Evolutionary conservation across 2,888 invertebrate species (phyloP).

Genomic region (Phytoseiulus persimilis): DNA sequence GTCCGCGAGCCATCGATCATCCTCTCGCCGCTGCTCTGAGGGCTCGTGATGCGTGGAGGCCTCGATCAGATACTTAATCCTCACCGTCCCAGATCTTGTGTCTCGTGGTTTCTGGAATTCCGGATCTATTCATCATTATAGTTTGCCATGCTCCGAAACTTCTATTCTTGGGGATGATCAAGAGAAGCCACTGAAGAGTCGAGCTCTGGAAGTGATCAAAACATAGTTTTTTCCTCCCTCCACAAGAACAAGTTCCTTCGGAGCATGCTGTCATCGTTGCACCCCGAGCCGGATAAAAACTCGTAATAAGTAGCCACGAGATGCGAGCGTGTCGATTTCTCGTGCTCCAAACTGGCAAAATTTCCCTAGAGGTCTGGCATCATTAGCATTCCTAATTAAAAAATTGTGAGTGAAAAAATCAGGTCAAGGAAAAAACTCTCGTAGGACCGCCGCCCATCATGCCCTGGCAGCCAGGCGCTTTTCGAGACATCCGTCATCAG

Average conservation of each 20-base stretch:
- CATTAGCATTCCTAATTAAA: not conserved
- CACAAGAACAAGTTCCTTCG: too few species aligned
- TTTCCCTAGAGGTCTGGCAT: not conserved
- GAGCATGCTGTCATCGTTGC: too few species aligned
- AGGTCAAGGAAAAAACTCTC: not conserved
- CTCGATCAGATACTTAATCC: not conserved
- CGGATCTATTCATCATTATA: too few species aligned
- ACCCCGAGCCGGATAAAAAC: not conserved
- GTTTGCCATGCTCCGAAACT: not conserved
- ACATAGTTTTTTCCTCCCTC: too few species aligned
- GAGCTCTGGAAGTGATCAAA: too few species aligned
- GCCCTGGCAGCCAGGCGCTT: not conserved
- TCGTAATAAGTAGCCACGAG: not conserved
- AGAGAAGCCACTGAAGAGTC: too few species aligned
- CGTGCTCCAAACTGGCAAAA: not conserved
- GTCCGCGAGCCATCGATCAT: not conserved
- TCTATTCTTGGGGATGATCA: too few species aligned
- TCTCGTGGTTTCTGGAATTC: not conserved
- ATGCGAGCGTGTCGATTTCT: not conserved
- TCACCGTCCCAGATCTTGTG: not conserved
- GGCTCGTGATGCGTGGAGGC: not conserved
- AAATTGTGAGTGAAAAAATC: not conserved
- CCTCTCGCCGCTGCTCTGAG: not conserved
- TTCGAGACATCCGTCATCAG: not conserved
- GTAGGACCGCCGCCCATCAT: not conserved